Percentiles rank a stretch among this genome's conserved stretches.
Conservation (phyloP, 2,888 invertebrate genomes). For the Cyaniris semiargus region DNA sequence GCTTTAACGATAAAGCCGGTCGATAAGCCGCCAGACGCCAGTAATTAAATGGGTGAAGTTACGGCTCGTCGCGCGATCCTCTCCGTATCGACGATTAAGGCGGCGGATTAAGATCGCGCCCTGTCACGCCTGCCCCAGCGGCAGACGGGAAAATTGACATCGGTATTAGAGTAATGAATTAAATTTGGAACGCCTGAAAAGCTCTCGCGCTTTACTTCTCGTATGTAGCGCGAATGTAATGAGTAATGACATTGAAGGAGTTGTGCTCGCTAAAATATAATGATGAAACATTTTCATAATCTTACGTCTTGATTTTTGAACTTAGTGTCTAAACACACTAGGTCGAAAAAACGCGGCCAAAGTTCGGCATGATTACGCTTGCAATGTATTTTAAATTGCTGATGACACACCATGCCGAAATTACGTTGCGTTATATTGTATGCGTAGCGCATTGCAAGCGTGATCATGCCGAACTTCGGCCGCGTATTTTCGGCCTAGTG, state of each 20-base stretch:
- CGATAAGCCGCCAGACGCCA: constrained; percentile 37
- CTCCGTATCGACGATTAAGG: constrained; percentile 65
- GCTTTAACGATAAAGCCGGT: not conserved
- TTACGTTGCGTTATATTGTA: too few relatives aligned
- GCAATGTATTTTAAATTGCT: too few relatives aligned
- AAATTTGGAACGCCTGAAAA: constrained; percentile 29
- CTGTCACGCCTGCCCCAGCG: constrained; percentile 50
- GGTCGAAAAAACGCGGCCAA: too few relatives aligned
- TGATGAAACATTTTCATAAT: not conserved
- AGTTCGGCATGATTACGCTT: too few relatives aligned
- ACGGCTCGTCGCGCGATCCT: constrained; percentile 65
- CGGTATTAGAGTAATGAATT: constrained; percentile 43
- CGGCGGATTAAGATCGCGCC: constrained; percentile 61
- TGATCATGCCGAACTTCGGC: too few relatives aligned
- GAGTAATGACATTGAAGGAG: not conserved
- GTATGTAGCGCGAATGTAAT: not conserved
- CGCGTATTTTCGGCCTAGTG: too few relatives aligned
- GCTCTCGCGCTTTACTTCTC: not conserved
- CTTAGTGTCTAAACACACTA: too few relatives aligned
- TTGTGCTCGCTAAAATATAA: not conserved
- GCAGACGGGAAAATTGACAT: constrained; percentile 40
- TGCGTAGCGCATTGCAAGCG: too few relatives aligned
- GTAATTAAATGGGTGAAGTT: constrained; percentile 64
- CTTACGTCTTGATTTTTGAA: not conserved
- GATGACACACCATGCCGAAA: too few relatives aligned